Conservation (phyloP, 2,113 vertebrate species). For the Brachypodius melanocephalos region DNA sequence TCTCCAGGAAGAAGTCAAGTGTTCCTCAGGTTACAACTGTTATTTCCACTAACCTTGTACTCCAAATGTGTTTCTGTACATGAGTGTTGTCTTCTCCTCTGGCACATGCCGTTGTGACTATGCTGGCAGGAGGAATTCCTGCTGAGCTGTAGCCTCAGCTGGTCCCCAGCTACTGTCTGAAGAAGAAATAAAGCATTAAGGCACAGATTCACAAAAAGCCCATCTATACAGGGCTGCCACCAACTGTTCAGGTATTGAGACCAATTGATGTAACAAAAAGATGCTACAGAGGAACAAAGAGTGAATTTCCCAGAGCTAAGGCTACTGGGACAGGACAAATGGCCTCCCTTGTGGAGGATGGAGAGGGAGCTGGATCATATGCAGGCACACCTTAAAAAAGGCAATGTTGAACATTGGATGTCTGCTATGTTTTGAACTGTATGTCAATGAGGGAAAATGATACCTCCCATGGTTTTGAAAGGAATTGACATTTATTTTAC, state of each 20-base stretch:
- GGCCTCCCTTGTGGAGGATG: neutral
- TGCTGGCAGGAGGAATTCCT: neutral
- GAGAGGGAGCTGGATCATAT: neutral
- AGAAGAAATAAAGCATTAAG: neutral
- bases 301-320: neutral
- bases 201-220: neutral
- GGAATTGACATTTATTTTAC: neutral
- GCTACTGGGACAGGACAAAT: neutral
- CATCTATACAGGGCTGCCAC: neutral
- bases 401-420: neutral
- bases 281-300: neutral
- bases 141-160: neutral
- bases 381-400: neutral
- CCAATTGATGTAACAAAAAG: neutral
- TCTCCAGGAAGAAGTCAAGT: neutral
- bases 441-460: accelerated
- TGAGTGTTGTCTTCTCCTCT: neutral
- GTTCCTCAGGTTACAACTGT: neutral
- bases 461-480: neutral
- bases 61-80: neutral
- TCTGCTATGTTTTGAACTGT: neutral
- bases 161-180: neutral
- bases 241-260: neutral
- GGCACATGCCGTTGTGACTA: accelerated
- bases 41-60: neutral